Percentiles rank a stretch among this genome's conserved stretches.
These are phyloP conservation scores for Urocynchramus pylzowi DNA, from an alignment of 2,113 vertebrate species.

Conservation along the genomic window DNA sequence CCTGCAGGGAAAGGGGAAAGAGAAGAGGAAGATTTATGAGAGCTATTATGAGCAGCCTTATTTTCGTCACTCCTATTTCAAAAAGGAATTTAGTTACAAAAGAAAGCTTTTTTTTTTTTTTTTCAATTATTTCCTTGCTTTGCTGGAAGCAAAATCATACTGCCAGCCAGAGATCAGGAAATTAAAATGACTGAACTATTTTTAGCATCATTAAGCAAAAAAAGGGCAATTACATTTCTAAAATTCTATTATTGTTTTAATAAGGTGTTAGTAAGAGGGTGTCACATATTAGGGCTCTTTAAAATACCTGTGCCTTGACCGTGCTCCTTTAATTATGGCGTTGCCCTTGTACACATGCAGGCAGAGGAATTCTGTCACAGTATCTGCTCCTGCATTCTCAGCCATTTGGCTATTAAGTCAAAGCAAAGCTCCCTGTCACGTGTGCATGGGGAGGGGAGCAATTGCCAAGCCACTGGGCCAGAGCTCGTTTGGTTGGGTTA, in stretches of 20 bases:
- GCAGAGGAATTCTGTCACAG: conserved; percentile 10
- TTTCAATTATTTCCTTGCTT: background rate
- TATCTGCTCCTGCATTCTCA: background rate
- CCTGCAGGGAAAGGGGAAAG: background rate
- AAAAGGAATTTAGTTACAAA: background rate
- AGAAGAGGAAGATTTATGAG: background rate
- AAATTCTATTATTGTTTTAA: conserved; percentile 24
- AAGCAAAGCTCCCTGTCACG: background rate
- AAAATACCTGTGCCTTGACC: conserved; percentile 16
- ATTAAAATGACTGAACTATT: background rate
- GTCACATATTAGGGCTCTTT: background rate
- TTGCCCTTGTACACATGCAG: background rate
- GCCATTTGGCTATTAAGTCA: background rate
- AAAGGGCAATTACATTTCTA: conserved; percentile 13
- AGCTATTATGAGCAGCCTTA: background rate
- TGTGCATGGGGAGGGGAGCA: background rate
- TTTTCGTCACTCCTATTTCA: background rate
- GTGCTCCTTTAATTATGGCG: background rate
- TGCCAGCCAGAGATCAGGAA: background rate
- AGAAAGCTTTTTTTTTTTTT: background rate
- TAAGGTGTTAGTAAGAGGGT: conserved; percentile 16
- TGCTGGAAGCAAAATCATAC: background rate
- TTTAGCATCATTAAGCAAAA: conserved; percentile 1
- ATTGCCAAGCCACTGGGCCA: background rate
- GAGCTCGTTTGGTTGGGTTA: background rate